A percentile compares a stretch with the other conserved stretches of the same genome.
Conservation (phyloP, 2,113 vertebrate genomes). For the Tauraco erythrolophus region DNA sequence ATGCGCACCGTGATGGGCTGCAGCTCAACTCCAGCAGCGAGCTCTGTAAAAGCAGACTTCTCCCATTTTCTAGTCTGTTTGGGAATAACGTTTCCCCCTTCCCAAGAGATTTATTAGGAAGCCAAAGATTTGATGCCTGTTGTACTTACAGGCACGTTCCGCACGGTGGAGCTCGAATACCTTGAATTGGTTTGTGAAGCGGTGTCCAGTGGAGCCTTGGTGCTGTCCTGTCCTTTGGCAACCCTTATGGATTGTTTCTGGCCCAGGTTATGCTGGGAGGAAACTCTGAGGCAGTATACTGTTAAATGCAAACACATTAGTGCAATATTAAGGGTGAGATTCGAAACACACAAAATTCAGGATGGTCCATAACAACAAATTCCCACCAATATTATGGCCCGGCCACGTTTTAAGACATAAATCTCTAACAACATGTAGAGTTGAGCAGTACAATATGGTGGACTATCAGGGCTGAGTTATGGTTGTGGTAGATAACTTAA, state of each 20-base stretch:
- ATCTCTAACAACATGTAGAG: background rate
- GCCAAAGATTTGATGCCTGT: accelerated
- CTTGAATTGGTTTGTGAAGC: slow-evolving; percentile 1
- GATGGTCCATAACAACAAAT: slow-evolving; percentile 31
- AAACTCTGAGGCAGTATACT: slow-evolving; percentile 42
- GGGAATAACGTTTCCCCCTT: background rate
- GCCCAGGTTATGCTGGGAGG: slow-evolving; percentile 29
- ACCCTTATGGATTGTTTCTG: background rate
- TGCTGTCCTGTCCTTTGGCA: slow-evolving; percentile 37
- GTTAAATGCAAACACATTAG: slow-evolving; percentile 33
- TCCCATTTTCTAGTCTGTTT: accelerated
- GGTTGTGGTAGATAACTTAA: slow-evolving; percentile 21
- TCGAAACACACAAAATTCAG: slow-evolving; percentile 5
- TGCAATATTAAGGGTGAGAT: background rate
- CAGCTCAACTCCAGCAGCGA: background rate
- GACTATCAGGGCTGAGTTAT: background rate
- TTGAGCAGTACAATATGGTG: background rate
- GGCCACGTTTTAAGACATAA: slow-evolving; percentile 18
- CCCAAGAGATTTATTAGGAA: background rate
- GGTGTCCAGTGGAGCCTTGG: background rate
- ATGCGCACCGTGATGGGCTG: no score
- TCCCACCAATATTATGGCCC: background rate
- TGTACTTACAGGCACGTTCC: background rate
- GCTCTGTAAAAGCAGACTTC: background rate
- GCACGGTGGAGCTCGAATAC: slow-evolving; percentile 72